Evolutionary conservation across 2,888 invertebrate genomes (phyloP).

Genomic region (Linnaemya tessellans): DNA sequence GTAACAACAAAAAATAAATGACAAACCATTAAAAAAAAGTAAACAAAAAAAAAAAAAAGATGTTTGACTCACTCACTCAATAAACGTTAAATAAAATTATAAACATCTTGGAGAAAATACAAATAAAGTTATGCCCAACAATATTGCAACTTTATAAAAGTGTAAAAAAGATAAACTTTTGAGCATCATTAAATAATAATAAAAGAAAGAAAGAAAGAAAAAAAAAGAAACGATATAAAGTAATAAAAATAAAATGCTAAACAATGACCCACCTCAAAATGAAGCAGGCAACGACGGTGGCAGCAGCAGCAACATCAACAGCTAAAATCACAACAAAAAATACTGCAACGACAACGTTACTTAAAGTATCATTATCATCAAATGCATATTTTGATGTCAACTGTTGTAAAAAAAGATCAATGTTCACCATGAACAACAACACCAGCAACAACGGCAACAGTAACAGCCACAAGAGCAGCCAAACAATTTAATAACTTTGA

Average conservation of each 20-base stretch:
- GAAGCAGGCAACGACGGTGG: constrained; percentile 48
- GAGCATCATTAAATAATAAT: constrained; percentile 41
- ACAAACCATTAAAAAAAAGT: constrained; percentile 33
- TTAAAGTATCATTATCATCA: constrained; percentile 64
- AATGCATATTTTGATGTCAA: constrained; percentile 70
- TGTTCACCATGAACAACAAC: constrained; percentile 46
- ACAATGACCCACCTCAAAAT: constrained; percentile 71
- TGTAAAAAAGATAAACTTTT: constrained; percentile 28
- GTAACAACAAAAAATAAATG: constrained; percentile 27
- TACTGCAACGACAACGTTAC: constrained; percentile 34
- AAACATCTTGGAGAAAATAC: constrained; percentile 24
- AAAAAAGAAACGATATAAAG: constrained; percentile 19
- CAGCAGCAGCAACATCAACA: constrained; percentile 40
- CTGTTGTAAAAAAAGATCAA: constrained; percentile 62
- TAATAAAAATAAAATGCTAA: constrained; percentile 47
- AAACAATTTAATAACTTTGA: constrained; percentile 53
- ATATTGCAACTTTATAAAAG: constrained; percentile 20
- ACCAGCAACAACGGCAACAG: constrained; percentile 33
- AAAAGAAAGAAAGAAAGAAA: background rate
- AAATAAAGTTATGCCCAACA: constrained; percentile 57
- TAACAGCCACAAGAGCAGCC: constrained; percentile 27
- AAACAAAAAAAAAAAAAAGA: background rate
- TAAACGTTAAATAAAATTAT: constrained; percentile 41
- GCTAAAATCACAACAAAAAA: constrained; percentile 33
- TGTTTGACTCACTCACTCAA: constrained; percentile 15